Evolutionary conservation across 2,888 invertebrate species (phyloP).

Genomic region (Melanchra persicariae): DNA sequence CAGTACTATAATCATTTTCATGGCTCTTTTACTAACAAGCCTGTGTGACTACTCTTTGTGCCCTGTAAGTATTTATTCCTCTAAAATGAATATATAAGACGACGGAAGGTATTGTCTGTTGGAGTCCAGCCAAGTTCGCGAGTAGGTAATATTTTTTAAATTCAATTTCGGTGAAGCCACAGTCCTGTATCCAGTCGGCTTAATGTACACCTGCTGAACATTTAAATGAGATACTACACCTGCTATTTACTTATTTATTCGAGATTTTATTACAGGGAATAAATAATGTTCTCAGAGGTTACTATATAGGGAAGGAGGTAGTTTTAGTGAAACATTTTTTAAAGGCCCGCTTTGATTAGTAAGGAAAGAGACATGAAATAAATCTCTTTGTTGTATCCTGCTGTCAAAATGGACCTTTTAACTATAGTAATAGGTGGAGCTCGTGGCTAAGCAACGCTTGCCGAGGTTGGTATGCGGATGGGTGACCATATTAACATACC

Average conservation of each 20-base stretch:
- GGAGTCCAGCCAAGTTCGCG: constrained; percentile 88
- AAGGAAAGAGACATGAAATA: no score
- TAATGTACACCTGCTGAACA: constrained; percentile 90
- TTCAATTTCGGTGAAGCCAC: constrained; percentile 90
- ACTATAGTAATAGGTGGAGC: no score
- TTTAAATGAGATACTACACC: constrained; percentile 87
- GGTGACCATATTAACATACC: no score
- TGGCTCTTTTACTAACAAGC: constrained; percentile 73
- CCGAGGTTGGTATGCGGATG: no score
- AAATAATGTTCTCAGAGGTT: constrained; percentile 12
- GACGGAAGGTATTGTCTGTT: constrained; percentile 87
- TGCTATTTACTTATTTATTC: constrained; percentile 79
- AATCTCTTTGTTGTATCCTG: no score
- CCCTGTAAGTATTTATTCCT: constrained; percentile 83
- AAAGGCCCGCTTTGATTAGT: no score
- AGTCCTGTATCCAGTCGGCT: constrained; percentile 86
- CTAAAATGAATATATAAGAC: constrained; percentile 88
- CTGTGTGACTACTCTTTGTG: constrained; percentile 71
- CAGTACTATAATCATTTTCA: constrained; percentile 47
- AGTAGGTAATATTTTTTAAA: constrained; percentile 90
- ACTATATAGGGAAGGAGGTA: no score
- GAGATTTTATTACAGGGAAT: constrained; percentile 75
- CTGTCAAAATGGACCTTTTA: no score
- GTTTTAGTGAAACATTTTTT: no score
- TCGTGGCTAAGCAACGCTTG: no score